phyloP scores from a whole-genome alignment of 2,797 vertebrate genomes.

The Pelodytes ibericus region DNA sequence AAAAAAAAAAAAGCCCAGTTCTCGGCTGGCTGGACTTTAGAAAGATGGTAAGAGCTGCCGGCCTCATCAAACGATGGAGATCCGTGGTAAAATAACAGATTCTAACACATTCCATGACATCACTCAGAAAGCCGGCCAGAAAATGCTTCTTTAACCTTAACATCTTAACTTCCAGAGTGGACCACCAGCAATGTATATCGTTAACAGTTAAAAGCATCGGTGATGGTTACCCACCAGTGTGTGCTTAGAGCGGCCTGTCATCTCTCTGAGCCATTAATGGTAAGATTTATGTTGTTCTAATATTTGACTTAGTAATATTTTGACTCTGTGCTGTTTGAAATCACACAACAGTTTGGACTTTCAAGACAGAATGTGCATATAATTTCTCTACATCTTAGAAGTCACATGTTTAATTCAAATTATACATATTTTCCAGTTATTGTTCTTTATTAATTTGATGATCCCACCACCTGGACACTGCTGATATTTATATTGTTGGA shows the following conservation, averaged over 20 bases:
- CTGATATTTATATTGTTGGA: too few species aligned
- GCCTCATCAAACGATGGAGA: slow-evolving; percentile 60
- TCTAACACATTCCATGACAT: slow-evolving; percentile 74
- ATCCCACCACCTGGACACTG: too few species aligned
- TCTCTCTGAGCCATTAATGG: too few species aligned
- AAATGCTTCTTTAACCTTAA: slow-evolving; percentile 69
- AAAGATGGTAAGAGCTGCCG: slow-evolving; percentile 60
- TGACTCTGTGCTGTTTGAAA: too few species aligned
- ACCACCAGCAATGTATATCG: slow-evolving; percentile 61
- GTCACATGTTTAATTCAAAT: too few species aligned
- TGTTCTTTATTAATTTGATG: too few species aligned
- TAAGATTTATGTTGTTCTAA: too few species aligned
- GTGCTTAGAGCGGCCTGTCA: neutral
- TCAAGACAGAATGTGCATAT: too few species aligned
- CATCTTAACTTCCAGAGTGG: slow-evolving; percentile 65
- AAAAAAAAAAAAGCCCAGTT: slow-evolving; percentile 59
- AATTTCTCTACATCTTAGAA: too few species aligned
- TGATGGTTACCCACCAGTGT: slow-evolving; percentile 2
- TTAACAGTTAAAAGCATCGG: slow-evolving; percentile 12
- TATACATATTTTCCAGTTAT: too few species aligned
- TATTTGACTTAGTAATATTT: too few species aligned
- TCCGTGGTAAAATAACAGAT: slow-evolving; percentile 70
- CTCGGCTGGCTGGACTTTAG: slow-evolving; percentile 65
- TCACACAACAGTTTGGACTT: too few species aligned
- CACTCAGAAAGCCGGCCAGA: slow-evolving; percentile 66